A percentile compares a stretch with the other conserved stretches of the same genome.
phyloP scores from a whole-genome alignment of 2,113 vertebrate genomes.

The Pholis gunnellus region DNA sequence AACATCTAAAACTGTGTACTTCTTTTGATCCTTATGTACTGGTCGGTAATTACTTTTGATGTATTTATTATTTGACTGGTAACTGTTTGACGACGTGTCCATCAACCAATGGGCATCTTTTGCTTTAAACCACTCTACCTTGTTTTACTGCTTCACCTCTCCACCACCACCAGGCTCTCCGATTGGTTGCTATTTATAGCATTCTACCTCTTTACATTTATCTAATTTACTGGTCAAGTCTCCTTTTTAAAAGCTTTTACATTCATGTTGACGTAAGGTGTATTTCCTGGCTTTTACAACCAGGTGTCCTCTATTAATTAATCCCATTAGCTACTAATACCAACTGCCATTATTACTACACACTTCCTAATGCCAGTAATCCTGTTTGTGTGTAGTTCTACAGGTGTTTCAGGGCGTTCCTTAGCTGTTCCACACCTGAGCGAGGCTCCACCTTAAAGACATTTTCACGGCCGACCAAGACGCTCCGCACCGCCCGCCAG shows the following conservation, averaged over 20 bases:
- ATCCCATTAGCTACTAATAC: not conserved
- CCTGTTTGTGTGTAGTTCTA: conserved; percentile 82
- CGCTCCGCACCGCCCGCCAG: conserved; percentile 58
- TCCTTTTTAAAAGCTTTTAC: not conserved
- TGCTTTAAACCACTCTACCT: no score
- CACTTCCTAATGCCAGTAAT: not conserved
- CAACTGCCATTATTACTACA: not conserved
- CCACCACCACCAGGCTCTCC: no score
- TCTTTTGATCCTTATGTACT: no score
- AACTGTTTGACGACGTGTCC: no score
- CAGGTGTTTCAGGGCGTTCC: conserved; percentile 83
- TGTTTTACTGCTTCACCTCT: no score
- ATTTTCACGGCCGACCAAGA: conserved; percentile 71
- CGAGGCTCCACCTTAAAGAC: conserved; percentile 72
- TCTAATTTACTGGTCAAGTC: not conserved
- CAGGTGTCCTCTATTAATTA: not conserved
- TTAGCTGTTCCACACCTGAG: conserved; percentile 70
- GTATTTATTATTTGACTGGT: no score
- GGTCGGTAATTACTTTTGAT: no score
- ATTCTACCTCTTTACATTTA: no score
- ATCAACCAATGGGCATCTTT: no score
- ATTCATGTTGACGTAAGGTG: not conserved
- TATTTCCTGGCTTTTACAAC: not conserved
- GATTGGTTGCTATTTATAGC: no score
- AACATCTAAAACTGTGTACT: no score